Evolutionary conservation across 1,140 invertebrate species (phyloP).

Genomic region (Atta texana): DNA sequence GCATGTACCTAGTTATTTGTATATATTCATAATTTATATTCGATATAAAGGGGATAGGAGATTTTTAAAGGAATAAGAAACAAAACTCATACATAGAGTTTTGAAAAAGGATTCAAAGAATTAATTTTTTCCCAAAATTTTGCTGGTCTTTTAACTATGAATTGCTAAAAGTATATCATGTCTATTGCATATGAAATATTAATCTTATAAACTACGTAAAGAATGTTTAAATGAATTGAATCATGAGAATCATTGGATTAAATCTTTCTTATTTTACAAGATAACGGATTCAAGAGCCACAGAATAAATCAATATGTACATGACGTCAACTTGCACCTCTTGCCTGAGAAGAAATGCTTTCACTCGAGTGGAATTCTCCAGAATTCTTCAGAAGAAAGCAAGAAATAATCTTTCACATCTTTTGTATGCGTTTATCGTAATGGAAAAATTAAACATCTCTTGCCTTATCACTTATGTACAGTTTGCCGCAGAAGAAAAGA

Average conservation of each 20-base stretch:
- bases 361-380: background rate
- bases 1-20: background rate
- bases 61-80: background rate
- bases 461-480: conserved; percentile 10
- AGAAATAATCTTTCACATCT: background rate
- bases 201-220: background rate
- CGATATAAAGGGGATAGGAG: background rate
- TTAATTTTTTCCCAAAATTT: background rate
- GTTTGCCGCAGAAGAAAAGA: conserved; percentile 8
- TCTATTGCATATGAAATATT: too few species aligned
- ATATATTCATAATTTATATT: background rate
- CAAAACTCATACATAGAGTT: background rate
- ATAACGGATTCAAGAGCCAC: background rate
- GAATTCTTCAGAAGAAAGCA: background rate
- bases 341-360: background rate
- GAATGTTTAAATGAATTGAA: background rate
- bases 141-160: background rate
- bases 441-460: conserved; percentile 52
- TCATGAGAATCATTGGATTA: background rate
- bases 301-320: too few species aligned
- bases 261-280: background rate
- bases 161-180: background rate
- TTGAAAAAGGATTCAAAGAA: background rate
- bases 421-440: background rate
- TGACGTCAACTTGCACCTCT: background rate